Evolutionary conservation across 92 coral and sea anemone species (phyloP).

Genomic region (Ricordea florida): DNA sequence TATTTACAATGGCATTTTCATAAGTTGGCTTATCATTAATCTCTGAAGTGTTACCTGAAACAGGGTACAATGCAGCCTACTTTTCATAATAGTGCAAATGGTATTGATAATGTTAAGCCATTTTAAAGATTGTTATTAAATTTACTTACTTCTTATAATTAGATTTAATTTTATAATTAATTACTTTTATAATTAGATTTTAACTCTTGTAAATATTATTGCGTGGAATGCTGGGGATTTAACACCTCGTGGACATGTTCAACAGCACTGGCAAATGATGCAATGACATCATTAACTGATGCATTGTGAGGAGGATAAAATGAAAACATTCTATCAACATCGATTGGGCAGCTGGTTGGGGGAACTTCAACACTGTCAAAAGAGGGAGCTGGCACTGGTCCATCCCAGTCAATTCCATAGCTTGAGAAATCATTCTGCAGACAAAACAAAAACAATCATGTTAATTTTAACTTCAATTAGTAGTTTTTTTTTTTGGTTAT

Average conservation of each 20-base stretch:
- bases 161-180: too few species aligned
- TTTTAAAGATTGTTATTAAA: not conserved
- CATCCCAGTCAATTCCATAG: constrained; percentile 56
- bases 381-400: constrained; percentile 36
- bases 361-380: constrained; percentile 17
- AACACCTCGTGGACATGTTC: constrained; percentile 7
- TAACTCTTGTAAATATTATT: not conserved
- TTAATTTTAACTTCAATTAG: too few species aligned
- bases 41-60: not conserved
- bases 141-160: too few species aligned
- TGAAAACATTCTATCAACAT: too few species aligned
- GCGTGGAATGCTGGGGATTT: not conserved
- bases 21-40: not conserved
- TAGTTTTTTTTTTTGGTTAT: too few species aligned
- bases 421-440: constrained; percentile 31
- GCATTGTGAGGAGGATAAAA: not conserved
- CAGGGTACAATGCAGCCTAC: not conserved
- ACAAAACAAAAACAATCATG: not conserved
- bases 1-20: not conserved
- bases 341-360: too few species aligned
- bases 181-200: too few species aligned
- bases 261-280: not conserved
- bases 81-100: not conserved
- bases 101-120: not conserved
- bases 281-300: constrained; percentile 3